Conservation (phyloP, 2,113 vertebrate species). For the Potamarius usumacintae region DNA sequence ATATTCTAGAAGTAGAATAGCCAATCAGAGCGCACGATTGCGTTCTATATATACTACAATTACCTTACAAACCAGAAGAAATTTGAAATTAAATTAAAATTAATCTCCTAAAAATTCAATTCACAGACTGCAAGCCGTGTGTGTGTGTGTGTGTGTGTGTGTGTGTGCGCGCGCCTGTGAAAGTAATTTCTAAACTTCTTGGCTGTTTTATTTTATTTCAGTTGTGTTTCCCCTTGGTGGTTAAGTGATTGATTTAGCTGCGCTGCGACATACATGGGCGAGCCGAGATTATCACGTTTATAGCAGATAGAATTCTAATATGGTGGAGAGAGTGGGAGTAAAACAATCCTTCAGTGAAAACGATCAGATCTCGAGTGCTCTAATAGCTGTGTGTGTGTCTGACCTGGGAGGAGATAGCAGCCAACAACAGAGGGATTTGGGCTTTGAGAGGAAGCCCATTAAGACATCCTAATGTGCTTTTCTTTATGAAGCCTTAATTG, state of each 20-base stretch:
- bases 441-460: constrained; percentile 47
- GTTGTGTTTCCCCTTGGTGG: constrained; percentile 36
- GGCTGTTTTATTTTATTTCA: constrained; percentile 43
- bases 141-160: too few relatives aligned
- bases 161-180: constrained; percentile 14
- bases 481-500: constrained; percentile 55
- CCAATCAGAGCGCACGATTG: too few relatives aligned
- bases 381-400: constrained; percentile 51
- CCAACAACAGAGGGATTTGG: constrained; percentile 29
- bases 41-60: not conserved
- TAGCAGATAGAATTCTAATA: constrained; percentile 53
- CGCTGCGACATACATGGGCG: constrained; percentile 51
- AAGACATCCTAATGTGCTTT: constrained; percentile 43
- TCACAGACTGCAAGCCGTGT: not conserved
- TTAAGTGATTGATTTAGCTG: constrained; percentile 54
- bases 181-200: constrained; percentile 42
- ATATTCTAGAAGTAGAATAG: too few relatives aligned
- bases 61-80: not conserved
- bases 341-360: constrained; percentile 52
- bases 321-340: constrained; percentile 32
- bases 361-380: constrained; percentile 51
- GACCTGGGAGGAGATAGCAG: constrained; percentile 43
- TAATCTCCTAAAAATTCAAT: not conserved
- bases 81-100: not conserved
- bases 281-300: constrained; percentile 51